These are phyloP conservation scores for Pseudochirops corinnae DNA, from an alignment of 2,797 vertebrate genomes.

Conservation along the genomic window DNA sequence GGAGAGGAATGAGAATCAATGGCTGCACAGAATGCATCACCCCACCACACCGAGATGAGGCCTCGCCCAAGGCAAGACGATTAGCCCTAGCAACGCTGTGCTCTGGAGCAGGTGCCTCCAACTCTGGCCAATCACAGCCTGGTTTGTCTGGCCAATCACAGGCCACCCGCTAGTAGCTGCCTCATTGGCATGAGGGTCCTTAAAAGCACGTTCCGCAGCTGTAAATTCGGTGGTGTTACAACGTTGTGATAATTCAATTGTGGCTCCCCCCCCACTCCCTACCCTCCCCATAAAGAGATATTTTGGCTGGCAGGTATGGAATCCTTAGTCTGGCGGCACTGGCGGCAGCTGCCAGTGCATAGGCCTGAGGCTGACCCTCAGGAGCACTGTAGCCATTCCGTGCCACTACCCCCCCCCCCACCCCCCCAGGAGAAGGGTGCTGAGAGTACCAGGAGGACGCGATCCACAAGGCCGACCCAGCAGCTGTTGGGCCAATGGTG, in stretches of 20 bases:
- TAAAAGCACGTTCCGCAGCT: not conserved
- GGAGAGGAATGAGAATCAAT: not conserved
- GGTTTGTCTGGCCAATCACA: not conserved
- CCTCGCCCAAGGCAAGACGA: not conserved
- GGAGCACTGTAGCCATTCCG: too few species aligned
- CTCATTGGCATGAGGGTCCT: rapidly evolving
- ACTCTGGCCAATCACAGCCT: not conserved
- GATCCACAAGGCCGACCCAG: too few species aligned
- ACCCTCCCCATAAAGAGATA: too few species aligned
- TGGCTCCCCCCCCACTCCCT: too few species aligned
- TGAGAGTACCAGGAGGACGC: not conserved
- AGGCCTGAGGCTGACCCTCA: not conserved
- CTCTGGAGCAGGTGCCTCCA: not conserved
- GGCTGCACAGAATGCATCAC: not conserved
- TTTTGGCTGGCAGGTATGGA: too few species aligned
- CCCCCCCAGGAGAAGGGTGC: too few species aligned
- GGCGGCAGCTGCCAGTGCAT: not conserved
- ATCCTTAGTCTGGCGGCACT: too few species aligned
- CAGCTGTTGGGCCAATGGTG: too few species aligned
- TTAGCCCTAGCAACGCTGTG: not conserved
- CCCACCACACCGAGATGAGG: not conserved
- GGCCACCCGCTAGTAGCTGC: not conserved
- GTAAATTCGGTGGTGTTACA: not conserved
- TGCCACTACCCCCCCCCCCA: not conserved
- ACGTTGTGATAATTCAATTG: too few species aligned